Evolutionary conservation across 2,113 vertebrate genomes (phyloP).

Genomic region (Ciconia boyciana): DNA sequence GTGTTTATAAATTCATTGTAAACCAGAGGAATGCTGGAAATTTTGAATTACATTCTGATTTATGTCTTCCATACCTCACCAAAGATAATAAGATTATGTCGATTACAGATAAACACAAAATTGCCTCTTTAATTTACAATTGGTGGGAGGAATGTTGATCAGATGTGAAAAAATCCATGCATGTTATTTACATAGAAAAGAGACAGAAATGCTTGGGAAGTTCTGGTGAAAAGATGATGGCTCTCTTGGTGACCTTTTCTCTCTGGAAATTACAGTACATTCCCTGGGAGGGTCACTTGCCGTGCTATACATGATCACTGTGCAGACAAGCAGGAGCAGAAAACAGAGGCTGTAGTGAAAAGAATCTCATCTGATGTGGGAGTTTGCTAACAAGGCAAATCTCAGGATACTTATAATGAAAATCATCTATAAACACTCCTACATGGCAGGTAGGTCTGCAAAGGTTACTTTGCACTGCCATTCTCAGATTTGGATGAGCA

Average conservation of each 20-base stretch:
- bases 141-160: background rate
- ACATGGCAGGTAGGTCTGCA: accelerated
- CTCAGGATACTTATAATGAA: background rate
- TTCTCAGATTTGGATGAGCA: background rate
- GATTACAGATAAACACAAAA: background rate
- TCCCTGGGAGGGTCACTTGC: background rate
- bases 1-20: background rate
- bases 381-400: background rate
- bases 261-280: background rate
- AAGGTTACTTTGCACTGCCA: background rate
- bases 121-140: background rate
- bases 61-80: background rate
- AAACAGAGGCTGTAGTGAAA: background rate
- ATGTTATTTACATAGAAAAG: background rate
- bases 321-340: background rate
- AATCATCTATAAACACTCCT: background rate
- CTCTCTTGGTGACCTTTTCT: background rate
- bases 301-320: background rate
- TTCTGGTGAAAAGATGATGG: background rate
- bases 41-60: background rate
- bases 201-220: background rate
- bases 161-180: background rate
- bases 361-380: background rate
- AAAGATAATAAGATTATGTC: background rate
- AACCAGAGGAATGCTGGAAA: background rate